phyloP scores from a whole-genome alignment of 2,888 invertebrate species.

The Archips crataeganus region DNA sequence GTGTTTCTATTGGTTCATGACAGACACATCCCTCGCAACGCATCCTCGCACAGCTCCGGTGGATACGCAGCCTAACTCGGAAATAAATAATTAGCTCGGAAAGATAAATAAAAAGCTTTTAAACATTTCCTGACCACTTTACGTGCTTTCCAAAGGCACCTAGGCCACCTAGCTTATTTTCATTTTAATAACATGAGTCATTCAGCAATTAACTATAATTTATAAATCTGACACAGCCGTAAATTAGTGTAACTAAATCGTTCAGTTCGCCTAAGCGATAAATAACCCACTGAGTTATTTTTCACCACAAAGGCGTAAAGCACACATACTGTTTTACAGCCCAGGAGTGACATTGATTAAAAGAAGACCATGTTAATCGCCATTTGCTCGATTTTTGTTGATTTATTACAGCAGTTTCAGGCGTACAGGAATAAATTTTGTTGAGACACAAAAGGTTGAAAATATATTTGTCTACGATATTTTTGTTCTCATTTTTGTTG shows the following conservation, averaged over 20 bases:
- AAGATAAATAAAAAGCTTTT: too few species aligned
- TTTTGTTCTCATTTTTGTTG: not conserved
- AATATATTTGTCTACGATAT: not conserved
- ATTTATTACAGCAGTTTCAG: slow-evolving; percentile 20
- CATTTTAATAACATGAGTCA: not conserved
- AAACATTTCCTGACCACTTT: too few species aligned
- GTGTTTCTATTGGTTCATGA: too few species aligned
- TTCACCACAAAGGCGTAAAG: slow-evolving; percentile 19
- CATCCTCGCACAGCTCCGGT: too few species aligned
- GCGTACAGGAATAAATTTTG: slow-evolving; percentile 25
- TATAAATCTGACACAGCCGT: slow-evolving; percentile 8
- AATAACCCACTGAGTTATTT: not conserved
- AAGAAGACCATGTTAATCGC: slow-evolving; percentile 20
- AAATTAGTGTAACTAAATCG: slow-evolving; percentile 8
- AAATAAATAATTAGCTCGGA: too few species aligned
- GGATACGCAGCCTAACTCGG: too few species aligned
- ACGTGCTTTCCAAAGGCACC: too few species aligned
- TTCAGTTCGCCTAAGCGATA: slow-evolving; percentile 7
- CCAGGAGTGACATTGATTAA: slow-evolving; percentile 22
- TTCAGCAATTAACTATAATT: slow-evolving; percentile 6
- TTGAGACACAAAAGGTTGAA: not conserved
- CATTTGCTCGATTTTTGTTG: slow-evolving; percentile 4
- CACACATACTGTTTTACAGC: not conserved
- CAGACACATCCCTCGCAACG: too few species aligned
- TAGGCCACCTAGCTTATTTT: not conserved